These are phyloP conservation scores for Limosa lapponica DNA, from an alignment of 2,797 vertebrate genomes.

Conservation along the genomic window DNA sequence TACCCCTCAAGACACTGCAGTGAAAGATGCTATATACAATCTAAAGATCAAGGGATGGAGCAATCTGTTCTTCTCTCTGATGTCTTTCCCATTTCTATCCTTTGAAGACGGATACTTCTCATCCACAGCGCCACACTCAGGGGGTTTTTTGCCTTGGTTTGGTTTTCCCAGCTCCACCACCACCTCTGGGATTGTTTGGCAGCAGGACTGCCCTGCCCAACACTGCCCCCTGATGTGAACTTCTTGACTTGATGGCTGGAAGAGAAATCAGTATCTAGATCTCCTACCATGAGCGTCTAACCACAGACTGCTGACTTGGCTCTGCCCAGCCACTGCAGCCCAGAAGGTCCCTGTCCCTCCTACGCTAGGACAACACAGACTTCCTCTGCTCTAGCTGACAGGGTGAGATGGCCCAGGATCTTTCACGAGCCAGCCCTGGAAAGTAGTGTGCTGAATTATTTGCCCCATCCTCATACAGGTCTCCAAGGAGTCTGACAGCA, in stretches of 20 bases:
- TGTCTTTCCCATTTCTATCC: neutral
- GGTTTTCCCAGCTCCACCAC: neutral
- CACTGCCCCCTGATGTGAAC: neutral
- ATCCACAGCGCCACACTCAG: neutral
- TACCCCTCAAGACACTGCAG: neutral
- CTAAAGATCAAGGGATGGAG: neutral
- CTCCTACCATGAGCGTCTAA: accelerated
- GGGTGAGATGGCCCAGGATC: neutral
- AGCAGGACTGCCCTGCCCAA: neutral
- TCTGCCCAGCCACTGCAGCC: neutral
- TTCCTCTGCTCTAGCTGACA: neutral
- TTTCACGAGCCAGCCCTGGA: neutral
- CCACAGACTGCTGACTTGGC: neutral
- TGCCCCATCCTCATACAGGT: neutral
- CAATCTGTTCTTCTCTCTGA: neutral
- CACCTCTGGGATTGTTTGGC: accelerated
- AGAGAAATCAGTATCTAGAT: neutral
- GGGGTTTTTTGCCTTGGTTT: neutral
- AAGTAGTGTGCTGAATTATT: accelerated
- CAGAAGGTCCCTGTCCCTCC: neutral
- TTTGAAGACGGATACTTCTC: neutral
- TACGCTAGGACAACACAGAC: neutral
- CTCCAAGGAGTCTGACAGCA: neutral
- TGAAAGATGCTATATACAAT: neutral
- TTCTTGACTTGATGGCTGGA: neutral